phyloP scores from a whole-genome alignment of 2,797 vertebrate genomes.

The Spinibarbus caldwelli region DNA sequence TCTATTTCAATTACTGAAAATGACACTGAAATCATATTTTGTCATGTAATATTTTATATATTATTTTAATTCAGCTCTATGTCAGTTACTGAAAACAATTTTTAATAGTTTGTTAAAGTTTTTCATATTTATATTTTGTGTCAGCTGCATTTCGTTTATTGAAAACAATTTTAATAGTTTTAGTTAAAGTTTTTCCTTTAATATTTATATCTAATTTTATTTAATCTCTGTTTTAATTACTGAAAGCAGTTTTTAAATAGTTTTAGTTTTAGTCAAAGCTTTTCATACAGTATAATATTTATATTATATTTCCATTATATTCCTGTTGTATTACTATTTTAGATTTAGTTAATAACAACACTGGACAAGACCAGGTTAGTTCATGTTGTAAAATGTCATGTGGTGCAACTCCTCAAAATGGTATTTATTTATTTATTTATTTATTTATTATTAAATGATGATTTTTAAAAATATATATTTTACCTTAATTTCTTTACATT shows the following conservation, averaged over 20 bases:
- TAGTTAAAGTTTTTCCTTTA: background rate
- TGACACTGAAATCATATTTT: background rate
- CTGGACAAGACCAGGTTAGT: background rate
- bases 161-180: background rate
- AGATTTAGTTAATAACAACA: background rate
- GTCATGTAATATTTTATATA: background rate
- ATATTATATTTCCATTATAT: background rate
- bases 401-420: background rate
- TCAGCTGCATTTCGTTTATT: background rate
- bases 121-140: background rate
- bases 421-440: background rate
- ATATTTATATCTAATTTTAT: background rate
- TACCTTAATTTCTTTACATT: too few relatives aligned
- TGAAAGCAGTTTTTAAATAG: background rate
- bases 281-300: background rate
- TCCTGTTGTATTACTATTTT: background rate
- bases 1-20: background rate
- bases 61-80: background rate
- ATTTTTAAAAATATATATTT: too few relatives aligned
- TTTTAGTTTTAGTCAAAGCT: background rate
- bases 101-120: background rate
- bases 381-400: background rate
- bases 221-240: background rate
- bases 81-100: background rate
- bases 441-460: background rate